These are phyloP conservation scores for Malachius bipustulatus DNA, from an alignment of 2,888 invertebrate genomes.

Conservation along the genomic window DNA sequence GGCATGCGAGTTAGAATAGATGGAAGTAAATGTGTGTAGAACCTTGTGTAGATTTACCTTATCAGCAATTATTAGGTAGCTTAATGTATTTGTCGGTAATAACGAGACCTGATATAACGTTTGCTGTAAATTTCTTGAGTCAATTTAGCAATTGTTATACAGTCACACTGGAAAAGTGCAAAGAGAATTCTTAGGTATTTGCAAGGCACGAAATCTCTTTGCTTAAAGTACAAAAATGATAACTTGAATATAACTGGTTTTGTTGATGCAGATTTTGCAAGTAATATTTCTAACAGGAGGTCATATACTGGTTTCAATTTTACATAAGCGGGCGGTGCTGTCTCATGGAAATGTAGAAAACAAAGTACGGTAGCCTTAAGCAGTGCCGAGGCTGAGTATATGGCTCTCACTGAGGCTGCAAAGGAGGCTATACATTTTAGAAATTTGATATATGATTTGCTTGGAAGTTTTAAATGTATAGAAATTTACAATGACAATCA, in stretches of 20 bases:
- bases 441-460: slow-evolving; percentile 13
- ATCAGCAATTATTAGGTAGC: slow-evolving; percentile 9
- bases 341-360: slow-evolving; percentile 15
- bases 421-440: slow-evolving; percentile 15
- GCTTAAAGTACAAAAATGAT: not conserved
- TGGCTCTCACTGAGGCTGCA: slow-evolving; percentile 9
- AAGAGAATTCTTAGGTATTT: slow-evolving; percentile 12
- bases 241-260: slow-evolving; percentile 10
- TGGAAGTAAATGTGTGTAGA: too few relatives aligned
- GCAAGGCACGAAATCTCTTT: slow-evolving; percentile 12
- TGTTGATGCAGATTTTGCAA: slow-evolving; percentile 14
- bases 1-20: slow-evolving; percentile 9
- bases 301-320: slow-evolving; percentile 15
- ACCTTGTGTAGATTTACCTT: too few relatives aligned
- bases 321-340: slow-evolving; percentile 6
- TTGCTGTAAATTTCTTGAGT: slow-evolving; percentile 9
- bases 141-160: slow-evolving; percentile 12
- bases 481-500: too few relatives aligned
- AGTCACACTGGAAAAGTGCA: slow-evolving; percentile 12
- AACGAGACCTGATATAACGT: slow-evolving; percentile 9
- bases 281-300: slow-evolving; percentile 11
- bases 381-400: slow-evolving; percentile 11
- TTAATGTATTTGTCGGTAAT: slow-evolving; percentile 10
- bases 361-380: slow-evolving; percentile 11
- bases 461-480: slow-evolving; percentile 6